A percentile compares a stretch with the other conserved stretches of the same genome.
Conservation (phyloP, 2,888 invertebrate species). For the Torymus auratus region DNA sequence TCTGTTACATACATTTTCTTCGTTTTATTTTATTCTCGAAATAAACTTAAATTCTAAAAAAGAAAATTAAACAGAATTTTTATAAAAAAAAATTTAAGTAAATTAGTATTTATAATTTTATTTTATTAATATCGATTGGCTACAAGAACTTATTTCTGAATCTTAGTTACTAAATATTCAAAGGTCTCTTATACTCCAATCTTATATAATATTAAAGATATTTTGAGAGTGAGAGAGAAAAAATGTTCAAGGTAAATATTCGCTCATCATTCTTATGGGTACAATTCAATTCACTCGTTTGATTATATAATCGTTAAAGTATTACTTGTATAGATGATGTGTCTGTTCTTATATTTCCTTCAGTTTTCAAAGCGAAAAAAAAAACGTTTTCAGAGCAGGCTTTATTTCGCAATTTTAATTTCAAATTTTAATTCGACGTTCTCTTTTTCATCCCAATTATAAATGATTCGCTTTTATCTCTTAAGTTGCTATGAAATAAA, state of each 20-base stretch:
- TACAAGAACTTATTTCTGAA: neutral
- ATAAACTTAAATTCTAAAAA: too few species aligned
- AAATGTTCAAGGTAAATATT: conserved; percentile 29
- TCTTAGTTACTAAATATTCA: neutral
- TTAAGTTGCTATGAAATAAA: neutral
- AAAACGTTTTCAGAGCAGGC: conserved; percentile 1
- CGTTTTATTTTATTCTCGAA: too few species aligned
- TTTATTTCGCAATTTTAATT: neutral
- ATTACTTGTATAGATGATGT: conserved; percentile 18
- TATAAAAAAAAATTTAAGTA: too few species aligned
- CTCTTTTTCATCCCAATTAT: neutral
- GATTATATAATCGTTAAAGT: conserved; percentile 41
- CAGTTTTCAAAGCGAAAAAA: conserved; percentile 38
- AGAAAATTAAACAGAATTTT: too few species aligned
- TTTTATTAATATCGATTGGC: too few species aligned
- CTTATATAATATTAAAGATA: conserved; percentile 23
- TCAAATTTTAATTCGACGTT: neutral
- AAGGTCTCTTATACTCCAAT: conserved; percentile 1
- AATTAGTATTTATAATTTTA: too few species aligned
- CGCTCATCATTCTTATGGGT: conserved; percentile 12
- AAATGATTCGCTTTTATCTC: neutral
- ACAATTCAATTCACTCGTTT: conserved; percentile 40
- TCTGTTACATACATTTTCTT: too few species aligned
- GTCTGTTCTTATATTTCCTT: conserved; percentile 15
- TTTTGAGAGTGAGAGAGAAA: conserved; percentile 1